Percentiles rank a stretch among this genome's conserved stretches.
phyloP scores from a whole-genome alignment of 2,797 vertebrate genomes.

The Micrastur ruficollis region DNA sequence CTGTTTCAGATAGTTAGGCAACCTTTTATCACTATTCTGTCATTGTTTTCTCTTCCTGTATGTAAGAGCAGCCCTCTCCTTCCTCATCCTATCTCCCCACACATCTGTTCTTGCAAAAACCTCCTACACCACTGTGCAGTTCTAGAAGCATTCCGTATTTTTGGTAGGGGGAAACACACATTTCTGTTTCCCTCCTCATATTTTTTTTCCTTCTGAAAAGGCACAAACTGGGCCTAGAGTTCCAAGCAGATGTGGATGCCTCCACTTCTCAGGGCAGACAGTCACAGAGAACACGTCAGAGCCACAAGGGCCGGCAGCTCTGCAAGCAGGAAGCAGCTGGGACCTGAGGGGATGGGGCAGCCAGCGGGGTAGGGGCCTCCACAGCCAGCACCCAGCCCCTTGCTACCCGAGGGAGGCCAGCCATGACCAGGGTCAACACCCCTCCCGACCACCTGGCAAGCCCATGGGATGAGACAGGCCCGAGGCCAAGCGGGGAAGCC shows the following conservation, averaged over 20 bases:
- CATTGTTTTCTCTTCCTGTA: not conserved
- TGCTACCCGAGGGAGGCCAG: fast-evolving
- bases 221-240: not conserved
- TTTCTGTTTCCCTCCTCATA: not conserved
- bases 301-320: not conserved
- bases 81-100: not conserved
- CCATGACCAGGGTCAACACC: fast-evolving
- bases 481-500: not conserved
- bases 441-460: fast-evolving
- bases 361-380: no score
- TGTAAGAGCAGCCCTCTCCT: not conserved
- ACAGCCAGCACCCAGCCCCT: no score
- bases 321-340: not conserved
- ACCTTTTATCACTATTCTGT: not conserved
- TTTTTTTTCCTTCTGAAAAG: not conserved
- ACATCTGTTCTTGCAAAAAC: not conserved
- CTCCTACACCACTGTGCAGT: not conserved
- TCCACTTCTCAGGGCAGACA: not conserved
- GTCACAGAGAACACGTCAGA: not conserved
- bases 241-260: not conserved
- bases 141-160: not conserved
- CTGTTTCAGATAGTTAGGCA: not conserved
- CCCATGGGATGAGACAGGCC: fast-evolving
- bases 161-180: not conserved
- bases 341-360: no score